Percentiles rank a stretch among this genome's conserved stretches.
These are phyloP conservation scores for Plecturocebus donacophilus DNA, from an alignment of 2,113 vertebrate genomes.

Conservation along the genomic window DNA sequence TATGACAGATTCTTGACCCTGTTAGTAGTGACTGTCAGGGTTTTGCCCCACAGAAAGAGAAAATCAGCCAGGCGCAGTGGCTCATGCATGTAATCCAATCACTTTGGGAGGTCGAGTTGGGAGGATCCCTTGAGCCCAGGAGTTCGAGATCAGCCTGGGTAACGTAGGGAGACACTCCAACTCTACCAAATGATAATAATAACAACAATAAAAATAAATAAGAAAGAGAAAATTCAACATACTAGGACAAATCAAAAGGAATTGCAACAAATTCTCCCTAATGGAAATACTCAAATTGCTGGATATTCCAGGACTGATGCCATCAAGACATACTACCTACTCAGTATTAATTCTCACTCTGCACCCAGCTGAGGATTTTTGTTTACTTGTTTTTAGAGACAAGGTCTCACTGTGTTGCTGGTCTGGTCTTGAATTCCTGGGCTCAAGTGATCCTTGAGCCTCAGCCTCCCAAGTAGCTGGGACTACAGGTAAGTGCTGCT, in stretches of 20 bases:
- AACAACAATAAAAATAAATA: no score
- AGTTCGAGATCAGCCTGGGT: no score
- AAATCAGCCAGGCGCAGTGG: background rate
- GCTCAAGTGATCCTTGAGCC: background rate
- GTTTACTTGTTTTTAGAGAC: background rate
- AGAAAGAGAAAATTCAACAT: background rate
- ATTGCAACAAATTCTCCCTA: background rate
- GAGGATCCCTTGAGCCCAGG: no score
- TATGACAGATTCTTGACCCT: background rate
- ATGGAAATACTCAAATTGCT: background rate
- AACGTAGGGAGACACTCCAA: no score
- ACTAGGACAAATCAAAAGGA: background rate
- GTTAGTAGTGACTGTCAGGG: background rate
- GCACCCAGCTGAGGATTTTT: background rate
- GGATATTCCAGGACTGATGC: background rate
- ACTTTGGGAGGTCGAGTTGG: no score
- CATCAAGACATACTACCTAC: background rate
- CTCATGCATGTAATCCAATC: no score
- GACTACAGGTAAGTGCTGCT: background rate
- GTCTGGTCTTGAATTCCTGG: background rate
- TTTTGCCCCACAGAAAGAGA: background rate
- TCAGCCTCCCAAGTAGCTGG: background rate
- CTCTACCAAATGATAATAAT: no score
- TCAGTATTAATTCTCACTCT: background rate
- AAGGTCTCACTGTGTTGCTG: background rate